phyloP scores from a whole-genome alignment of 2,113 vertebrate genomes.

The Poeciliopsis prolifica region DNA sequence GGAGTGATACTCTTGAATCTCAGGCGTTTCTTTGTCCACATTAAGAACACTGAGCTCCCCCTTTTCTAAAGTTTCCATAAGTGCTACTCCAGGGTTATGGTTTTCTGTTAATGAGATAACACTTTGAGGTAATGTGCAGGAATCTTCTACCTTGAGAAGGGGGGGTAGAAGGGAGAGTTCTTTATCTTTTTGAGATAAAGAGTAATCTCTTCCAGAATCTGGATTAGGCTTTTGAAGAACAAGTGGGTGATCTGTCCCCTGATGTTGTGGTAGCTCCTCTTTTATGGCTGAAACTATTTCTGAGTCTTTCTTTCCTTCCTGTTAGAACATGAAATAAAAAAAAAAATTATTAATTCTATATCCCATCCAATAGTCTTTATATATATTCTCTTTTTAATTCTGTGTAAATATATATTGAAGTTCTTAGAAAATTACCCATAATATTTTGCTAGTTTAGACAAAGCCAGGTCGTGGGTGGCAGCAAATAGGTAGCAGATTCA shows the following conservation, averaged over 20 bases:
- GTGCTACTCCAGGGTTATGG: slow-evolving; percentile 9
- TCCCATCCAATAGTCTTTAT: not conserved
- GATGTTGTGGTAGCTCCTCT: slow-evolving; percentile 16
- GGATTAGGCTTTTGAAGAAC: slow-evolving; percentile 19
- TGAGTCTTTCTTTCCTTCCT: slow-evolving; percentile 55
- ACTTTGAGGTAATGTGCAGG: slow-evolving; percentile 10
- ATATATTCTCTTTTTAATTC: not conserved
- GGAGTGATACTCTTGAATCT: slow-evolving; percentile 2
- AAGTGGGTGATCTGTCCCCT: slow-evolving; percentile 19
- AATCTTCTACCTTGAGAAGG: slow-evolving; percentile 14
- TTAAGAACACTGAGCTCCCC: slow-evolving; percentile 9
- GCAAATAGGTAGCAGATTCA: not conserved
- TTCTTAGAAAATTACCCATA: not conserved
- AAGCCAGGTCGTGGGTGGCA: not conserved
- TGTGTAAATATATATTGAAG: not conserved
- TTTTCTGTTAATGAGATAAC: slow-evolving; percentile 26
- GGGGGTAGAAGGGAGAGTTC: slow-evolving; percentile 13
- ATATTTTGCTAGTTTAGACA: not conserved
- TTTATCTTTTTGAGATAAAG: slow-evolving; percentile 29
- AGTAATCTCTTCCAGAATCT: slow-evolving; percentile 27
- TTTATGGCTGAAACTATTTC: slow-evolving; percentile 30
- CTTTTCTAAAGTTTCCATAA: slow-evolving; percentile 26
- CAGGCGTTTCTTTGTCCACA: slow-evolving; percentile 6
- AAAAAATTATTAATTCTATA: not conserved
- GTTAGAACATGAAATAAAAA: slow-evolving; percentile 37